Evolutionary conservation across 2,113 vertebrate genomes (phyloP), one percentile per base, ranked within the genome.

Genomic region (Epinephelus moara): DNA sequence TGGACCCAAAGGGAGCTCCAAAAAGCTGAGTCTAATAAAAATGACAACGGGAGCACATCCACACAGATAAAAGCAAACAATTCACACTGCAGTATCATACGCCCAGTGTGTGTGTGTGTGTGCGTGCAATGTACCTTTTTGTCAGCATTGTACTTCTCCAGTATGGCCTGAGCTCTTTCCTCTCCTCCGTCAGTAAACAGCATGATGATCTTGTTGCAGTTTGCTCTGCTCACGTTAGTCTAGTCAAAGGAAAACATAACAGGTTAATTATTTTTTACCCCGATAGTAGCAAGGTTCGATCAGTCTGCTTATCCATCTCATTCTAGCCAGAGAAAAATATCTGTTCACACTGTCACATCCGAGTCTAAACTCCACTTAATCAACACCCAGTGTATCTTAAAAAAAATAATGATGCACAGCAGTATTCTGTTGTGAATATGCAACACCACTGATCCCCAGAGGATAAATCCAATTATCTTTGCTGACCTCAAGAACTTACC

Each of bases 131-230:
- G 1, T 85, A 98, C 98, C 94, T 98, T 97, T 93, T 97, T 98
- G 82, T 98, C 96, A 70, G 96, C 94, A 56, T 99, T 99, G 77
- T 99, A 97, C 91, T 96, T 97, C 80, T 96, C 86, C 88, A 99
- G 96, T 91, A 99, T 98, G 88, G 97, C 96, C 91, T 97, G 96
- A 8, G 98, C 98, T 94, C 96, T 94, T 91, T 99, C 98, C 92
- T 99, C 98, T 85, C 98, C 98, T 82, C 98, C 98, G 59, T 99
- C 98, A 47, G 98, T 99, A 87, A 99, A 99, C 84, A 99, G 91
- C 98, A 99, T 99, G 78, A 99, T 99, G 85, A 99, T 99, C 93
- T 99, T 99, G 93, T 99, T 99, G 95, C 98, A 99, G 94, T 99
- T 98, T 72, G 98, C 98, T 95, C 98, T 95, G 88, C 96, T 97